Conservation (phyloP, 2,797 vertebrate species). For the Leptoclinus maculatus region DNA sequence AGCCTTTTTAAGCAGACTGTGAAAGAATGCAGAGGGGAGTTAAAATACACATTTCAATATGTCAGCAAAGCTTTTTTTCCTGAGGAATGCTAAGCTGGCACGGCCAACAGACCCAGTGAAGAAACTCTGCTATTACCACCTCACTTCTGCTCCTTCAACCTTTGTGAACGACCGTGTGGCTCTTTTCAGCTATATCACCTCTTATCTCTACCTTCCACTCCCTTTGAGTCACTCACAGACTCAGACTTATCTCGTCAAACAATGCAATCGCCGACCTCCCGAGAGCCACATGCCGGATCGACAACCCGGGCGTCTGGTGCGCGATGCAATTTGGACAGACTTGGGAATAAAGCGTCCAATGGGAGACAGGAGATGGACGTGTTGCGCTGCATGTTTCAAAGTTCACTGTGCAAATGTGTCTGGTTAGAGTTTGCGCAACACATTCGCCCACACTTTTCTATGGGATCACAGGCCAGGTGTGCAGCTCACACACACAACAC, state of each 20-base stretch:
- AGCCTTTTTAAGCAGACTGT: constrained; percentile 46
- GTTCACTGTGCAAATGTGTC: constrained; percentile 46
- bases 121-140: background rate
- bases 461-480: constrained; percentile 49
- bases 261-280: background rate
- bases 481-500: constrained; percentile 27
- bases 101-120: background rate
- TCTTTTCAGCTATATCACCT: background rate
- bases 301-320: constrained; percentile 2
- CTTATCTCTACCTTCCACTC: constrained; percentile 39
- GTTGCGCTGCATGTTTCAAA: constrained; percentile 55
- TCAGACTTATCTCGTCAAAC: constrained; percentile 10
- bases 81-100: constrained; percentile 39
- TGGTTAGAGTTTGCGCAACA: background rate
- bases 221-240: constrained; percentile 25
- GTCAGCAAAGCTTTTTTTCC: constrained; percentile 46
- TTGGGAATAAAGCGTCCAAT: constrained; percentile 4
- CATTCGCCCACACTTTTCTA: constrained; percentile 2
- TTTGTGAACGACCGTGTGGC: background rate
- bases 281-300: background rate
- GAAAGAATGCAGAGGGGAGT: constrained; percentile 69
- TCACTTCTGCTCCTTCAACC: background rate
- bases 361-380: background rate
- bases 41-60: constrained; percentile 58
- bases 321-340: constrained; percentile 9